Evolutionary conservation across 2,113 vertebrate species (phyloP), one percentile per base, ranked within the genome.

Genomic region (Coptodon bakossiorum): DNA sequence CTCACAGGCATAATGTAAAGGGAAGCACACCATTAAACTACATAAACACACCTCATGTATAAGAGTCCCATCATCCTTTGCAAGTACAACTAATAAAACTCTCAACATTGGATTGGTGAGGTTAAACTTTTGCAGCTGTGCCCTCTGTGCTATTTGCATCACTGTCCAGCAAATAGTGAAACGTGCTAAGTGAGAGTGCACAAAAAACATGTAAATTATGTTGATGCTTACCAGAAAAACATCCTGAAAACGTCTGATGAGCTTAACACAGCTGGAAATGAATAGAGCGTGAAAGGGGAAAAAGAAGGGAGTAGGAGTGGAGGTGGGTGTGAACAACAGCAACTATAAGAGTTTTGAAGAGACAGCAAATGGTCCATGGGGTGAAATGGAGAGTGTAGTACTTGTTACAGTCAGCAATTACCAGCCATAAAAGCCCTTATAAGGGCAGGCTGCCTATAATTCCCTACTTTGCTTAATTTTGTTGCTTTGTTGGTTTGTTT

Each of bases 121-220:
- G 91, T 95, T 93, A 93, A 91, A 90, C 68, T 89, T 85, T 89
- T 85, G 82, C 91, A 94, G 90, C 91, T 95, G 92, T 88, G 87
- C 80, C 89, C 88, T 86, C 61, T 80, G 56, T 7, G 3, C 82
- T 54, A 45, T 83, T 89, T 88, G 82, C 83, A 83, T 87, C 80
- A 56, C 66, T 50, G 90, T 86, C 82, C 76, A 84, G 66, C 29
- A 80, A 82, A 85, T 38, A n/a, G 19, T 54, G 83, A 90, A 80
- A 88, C 73, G 89, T 91, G 80, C 84, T 94, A 85, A 84, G 66
- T 84, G 61, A 90, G 82, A 89, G 81, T 82, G 82, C 38, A 56
- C 59, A 24, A 85, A 88, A 36, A 88, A 87, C 68, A 92, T 91
- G 89, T 81, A 88, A 92, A 93, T 91, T 86, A 86, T 82, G 93